phyloP scores from a whole-genome alignment of 2,888 invertebrate genomes.

The Mimachlamys varia region DNA sequence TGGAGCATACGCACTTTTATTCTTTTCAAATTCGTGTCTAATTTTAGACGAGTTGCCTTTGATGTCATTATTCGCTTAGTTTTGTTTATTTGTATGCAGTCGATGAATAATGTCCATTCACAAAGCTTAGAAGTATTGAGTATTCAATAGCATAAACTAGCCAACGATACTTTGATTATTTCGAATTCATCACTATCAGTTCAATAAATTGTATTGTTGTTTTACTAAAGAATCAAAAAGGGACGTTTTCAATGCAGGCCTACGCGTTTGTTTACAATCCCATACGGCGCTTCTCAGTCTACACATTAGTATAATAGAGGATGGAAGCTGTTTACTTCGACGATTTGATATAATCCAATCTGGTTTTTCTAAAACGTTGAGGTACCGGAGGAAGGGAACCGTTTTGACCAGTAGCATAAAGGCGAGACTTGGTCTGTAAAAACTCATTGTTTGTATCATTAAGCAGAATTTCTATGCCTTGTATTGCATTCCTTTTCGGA shows the following conservation, averaged over 20 bases:
- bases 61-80: too few relatives aligned
- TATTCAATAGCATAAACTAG: too few relatives aligned
- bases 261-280: too few relatives aligned
- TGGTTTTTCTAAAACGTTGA: background rate
- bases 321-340: background rate
- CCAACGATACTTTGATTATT: too few relatives aligned
- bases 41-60: too few relatives aligned
- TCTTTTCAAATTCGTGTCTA: too few relatives aligned
- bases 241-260: too few relatives aligned
- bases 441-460: background rate
- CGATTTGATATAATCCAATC: background rate
- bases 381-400: background rate
- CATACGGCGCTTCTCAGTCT: background rate
- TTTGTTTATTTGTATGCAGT: too few relatives aligned
- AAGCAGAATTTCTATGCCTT: background rate
- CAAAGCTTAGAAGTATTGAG: too few relatives aligned
- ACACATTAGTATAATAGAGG: background rate
- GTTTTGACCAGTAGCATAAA: background rate
- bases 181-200: background rate
- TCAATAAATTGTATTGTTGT: background rate
- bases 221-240: background rate
- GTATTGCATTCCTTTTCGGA: background rate
- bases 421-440: background rate
- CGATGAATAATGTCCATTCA: too few relatives aligned
- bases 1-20: too few relatives aligned